These are phyloP conservation scores for Illadopsis cleaveri DNA, from an alignment of 2,113 vertebrate species.

Conservation along the genomic window DNA sequence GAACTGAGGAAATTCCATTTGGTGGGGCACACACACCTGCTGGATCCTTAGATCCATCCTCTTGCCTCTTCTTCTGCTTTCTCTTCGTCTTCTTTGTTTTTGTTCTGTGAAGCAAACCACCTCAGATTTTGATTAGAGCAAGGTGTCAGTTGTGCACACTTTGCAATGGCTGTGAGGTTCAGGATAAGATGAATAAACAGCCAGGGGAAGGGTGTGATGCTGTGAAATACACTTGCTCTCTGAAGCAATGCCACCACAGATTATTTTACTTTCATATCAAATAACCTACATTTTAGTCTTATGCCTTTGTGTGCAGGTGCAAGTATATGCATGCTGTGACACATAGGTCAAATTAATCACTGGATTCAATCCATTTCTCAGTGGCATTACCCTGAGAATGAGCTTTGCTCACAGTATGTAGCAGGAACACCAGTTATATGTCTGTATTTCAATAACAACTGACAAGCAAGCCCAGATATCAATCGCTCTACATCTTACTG, in stretches of 20 bases:
- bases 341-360: background rate
- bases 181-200: background rate
- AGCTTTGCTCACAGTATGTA: background rate
- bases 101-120: background rate
- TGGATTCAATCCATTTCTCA: background rate
- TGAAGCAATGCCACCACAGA: background rate
- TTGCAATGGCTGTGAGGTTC: background rate
- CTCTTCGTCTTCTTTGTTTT: background rate
- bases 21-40: background rate
- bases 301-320: background rate
- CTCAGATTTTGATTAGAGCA: background rate
- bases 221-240: background rate
- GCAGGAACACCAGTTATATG: background rate
- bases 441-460: background rate
- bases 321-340: background rate
- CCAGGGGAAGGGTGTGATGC: background rate
- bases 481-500: background rate
- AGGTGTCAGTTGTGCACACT: background rate
- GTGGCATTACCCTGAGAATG: background rate
- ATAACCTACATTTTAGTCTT: background rate
- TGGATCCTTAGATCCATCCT: background rate
- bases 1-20: background rate
- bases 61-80: background rate
- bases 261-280: conserved; percentile 1
- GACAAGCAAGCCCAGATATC: background rate